A percentile compares a stretch with the other conserved stretches of the same genome.
phyloP scores from a whole-genome alignment of 2,797 vertebrate genomes.

The Clarias platycephalus region DNA sequence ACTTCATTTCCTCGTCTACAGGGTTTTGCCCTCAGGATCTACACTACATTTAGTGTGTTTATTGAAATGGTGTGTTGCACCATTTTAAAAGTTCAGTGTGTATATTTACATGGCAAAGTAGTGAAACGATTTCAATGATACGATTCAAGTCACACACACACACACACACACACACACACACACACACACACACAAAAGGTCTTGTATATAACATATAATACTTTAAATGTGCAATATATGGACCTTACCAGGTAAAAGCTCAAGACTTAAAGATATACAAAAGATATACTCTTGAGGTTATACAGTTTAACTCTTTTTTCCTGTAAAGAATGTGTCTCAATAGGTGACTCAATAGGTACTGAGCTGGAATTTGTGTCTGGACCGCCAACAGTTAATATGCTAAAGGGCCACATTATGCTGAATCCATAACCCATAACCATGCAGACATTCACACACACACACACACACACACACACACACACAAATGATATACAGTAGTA shows the following conservation, averaged over 20 bases:
- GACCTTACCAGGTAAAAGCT: neutral
- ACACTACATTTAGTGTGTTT: neutral
- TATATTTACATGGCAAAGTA: neutral
- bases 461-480: neutral
- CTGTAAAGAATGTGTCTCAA: neutral
- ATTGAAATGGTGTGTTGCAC: neutral
- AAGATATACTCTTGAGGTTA: neutral
- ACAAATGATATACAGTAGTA: neutral
- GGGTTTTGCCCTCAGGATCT: too few relatives aligned
- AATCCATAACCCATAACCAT: neutral
- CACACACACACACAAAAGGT: neutral
- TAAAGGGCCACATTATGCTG: neutral
- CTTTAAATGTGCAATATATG: neutral
- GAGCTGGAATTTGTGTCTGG: slow-evolving; percentile 17
- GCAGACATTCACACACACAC: neutral
- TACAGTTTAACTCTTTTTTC: neutral
- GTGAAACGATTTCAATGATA: neutral
- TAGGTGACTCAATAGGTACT: neutral
- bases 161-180: too few relatives aligned
- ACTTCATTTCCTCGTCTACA: too few relatives aligned
- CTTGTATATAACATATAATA: neutral
- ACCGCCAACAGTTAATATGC: neutral
- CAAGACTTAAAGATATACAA: neutral
- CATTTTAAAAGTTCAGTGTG: neutral
- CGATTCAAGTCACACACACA: neutral